Evolutionary conservation across 2,797 vertebrate genomes (phyloP).

Genomic region (Premnoplex brunnescens): DNA sequence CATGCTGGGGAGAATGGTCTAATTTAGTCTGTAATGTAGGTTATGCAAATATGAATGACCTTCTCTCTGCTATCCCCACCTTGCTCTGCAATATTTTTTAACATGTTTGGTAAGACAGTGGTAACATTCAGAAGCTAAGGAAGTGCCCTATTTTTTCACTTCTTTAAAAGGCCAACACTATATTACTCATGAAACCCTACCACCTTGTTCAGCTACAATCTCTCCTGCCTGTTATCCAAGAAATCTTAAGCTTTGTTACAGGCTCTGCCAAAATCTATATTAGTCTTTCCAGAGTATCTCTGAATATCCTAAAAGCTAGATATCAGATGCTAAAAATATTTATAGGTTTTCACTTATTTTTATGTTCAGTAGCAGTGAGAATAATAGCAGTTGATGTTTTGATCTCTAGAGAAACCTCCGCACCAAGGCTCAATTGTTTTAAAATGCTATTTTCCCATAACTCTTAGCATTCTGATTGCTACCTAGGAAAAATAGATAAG

Average conservation of each 20-base stretch:
- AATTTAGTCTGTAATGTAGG: constrained; percentile 45
- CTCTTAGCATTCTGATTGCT: background rate
- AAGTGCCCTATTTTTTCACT: constrained; percentile 25
- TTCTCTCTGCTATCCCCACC: constrained; percentile 1
- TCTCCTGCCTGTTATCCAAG: background rate
- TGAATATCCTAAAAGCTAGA: background rate
- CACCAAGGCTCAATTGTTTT: background rate
- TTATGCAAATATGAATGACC: constrained; percentile 52
- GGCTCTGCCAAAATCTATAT: constrained; percentile 1
- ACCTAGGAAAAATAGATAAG: background rate
- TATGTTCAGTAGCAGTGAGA: background rate
- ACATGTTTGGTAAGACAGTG: background rate
- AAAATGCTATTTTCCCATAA: background rate
- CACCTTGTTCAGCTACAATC: background rate
- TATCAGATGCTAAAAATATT: background rate
- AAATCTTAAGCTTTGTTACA: background rate
- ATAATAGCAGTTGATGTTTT: background rate
- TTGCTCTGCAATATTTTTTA: constrained; percentile 24
- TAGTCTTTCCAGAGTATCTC: background rate
- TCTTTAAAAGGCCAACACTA: constrained; percentile 32
- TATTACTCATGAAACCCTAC: background rate
- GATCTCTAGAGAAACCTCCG: background rate
- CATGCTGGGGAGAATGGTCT: background rate
- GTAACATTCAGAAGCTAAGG: constrained; percentile 3
- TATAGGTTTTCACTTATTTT: background rate